Conservation (phyloP, 2,888 invertebrate genomes). For the Brachynemurus nebulosus region DNA sequence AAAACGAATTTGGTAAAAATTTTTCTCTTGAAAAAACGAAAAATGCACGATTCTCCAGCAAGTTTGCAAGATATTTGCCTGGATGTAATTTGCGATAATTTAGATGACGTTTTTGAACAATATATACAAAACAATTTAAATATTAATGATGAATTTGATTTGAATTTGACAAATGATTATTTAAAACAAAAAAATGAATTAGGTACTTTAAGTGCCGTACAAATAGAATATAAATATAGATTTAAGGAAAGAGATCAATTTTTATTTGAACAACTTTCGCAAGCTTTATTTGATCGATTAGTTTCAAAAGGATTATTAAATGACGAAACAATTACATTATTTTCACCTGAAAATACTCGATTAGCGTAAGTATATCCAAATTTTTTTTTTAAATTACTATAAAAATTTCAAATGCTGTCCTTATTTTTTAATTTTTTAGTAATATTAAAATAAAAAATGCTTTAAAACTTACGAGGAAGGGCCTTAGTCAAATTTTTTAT, state of each 20-base stretch:
- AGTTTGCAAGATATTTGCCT: constrained; percentile 46
- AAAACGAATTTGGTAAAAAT: too few species aligned
- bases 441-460: constrained; percentile 44
- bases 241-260: constrained; percentile 41
- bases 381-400: too few species aligned
- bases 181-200: not conserved
- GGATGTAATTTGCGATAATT: constrained; percentile 47
- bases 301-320: constrained; percentile 42
- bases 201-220: not conserved
- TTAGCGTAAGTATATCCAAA: constrained; percentile 31
- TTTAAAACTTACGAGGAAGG: constrained; percentile 39
- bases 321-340: constrained; percentile 45
- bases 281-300: constrained; percentile 38
- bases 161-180: constrained; percentile 13
- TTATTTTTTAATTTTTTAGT: constrained; percentile 26
- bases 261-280: constrained; percentile 42
- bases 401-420: too few species aligned
- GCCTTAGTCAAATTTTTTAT: constrained; percentile 42
- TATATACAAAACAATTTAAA: too few species aligned
- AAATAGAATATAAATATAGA: constrained; percentile 20
- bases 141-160: constrained; percentile 19
- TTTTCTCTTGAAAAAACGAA: too few species aligned
- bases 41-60: constrained; percentile 77
- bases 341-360: constrained; percentile 42
- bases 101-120: constrained; percentile 37